Percentiles rank a stretch among this genome's conserved stretches.
These are phyloP conservation scores for Benthosema pterotum DNA, from an alignment of 2,797 vertebrate genomes.

Conservation along the genomic window DNA sequence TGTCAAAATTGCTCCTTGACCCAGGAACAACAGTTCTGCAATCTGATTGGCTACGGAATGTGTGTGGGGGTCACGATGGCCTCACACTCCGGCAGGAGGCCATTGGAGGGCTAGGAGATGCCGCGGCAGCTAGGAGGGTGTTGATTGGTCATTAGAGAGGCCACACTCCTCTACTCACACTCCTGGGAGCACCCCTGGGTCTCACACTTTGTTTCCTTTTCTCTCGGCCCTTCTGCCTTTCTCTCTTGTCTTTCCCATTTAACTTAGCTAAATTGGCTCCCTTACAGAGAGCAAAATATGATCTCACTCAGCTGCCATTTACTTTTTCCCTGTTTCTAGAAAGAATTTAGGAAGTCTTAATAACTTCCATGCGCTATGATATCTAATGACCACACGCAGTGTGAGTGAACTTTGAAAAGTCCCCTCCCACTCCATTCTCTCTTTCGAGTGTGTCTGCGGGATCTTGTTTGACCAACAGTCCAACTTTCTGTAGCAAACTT, in stretches of 20 bases:
- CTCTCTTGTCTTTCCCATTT: slow-evolving; percentile 51
- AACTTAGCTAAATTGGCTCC: slow-evolving; percentile 62
- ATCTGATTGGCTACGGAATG: slow-evolving; percentile 73
- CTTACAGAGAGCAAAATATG: slow-evolving; percentile 44
- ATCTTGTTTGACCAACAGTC: slow-evolving; percentile 11
- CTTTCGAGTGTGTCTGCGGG: slow-evolving; percentile 1
- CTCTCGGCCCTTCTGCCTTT: slow-evolving; percentile 56
- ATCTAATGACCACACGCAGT: slow-evolving; percentile 9
- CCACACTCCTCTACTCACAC: slow-evolving; percentile 68
- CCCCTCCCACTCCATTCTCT: slow-evolving; percentile 15
- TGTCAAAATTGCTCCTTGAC: slow-evolving; percentile 74
- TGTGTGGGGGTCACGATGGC: slow-evolving; percentile 61
- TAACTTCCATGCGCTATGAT: slow-evolving; percentile 40
- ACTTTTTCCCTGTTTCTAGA: slow-evolving; percentile 48
- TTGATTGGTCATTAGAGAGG: slow-evolving; percentile 84
- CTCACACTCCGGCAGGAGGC: slow-evolving; percentile 73
- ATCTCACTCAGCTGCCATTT: slow-evolving; percentile 35
- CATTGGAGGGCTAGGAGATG: slow-evolving; percentile 77
- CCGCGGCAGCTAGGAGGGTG: slow-evolving; percentile 76
- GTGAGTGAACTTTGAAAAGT: slow-evolving; percentile 37
- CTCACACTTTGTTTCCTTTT: slow-evolving; percentile 46
- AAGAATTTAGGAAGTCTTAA: slow-evolving; percentile 49
- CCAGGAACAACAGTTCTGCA: slow-evolving; percentile 42
- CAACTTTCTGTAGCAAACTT: slow-evolving; percentile 6
- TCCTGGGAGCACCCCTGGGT: slow-evolving; percentile 64